Evolutionary conservation across 2,888 invertebrate species (phyloP).

Genomic region (Sipha maydis): DNA sequence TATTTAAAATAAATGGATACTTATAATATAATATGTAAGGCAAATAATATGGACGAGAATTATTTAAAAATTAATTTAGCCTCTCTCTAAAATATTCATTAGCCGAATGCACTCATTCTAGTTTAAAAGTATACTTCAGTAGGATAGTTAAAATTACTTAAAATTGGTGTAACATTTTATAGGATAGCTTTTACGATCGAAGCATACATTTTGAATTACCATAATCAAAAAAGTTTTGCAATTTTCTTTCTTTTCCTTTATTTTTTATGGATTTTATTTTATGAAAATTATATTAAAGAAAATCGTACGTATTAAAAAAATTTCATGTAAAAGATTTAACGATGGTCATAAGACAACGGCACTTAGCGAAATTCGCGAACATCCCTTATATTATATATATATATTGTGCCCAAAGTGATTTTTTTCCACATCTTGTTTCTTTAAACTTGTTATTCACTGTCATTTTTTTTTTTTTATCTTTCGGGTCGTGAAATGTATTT

Average conservation of each 20-base stretch:
- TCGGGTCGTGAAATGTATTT: slow-evolving; percentile 29
- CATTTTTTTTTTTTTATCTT: slow-evolving; percentile 20
- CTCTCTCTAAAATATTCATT: background rate
- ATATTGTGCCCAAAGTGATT: background rate
- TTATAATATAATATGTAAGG: no score
- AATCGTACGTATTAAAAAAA: background rate
- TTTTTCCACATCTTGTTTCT: slow-evolving; percentile 5
- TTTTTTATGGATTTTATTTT: background rate
- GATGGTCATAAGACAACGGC: background rate
- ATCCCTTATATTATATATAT: slow-evolving; percentile 23
- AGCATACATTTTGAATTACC: background rate
- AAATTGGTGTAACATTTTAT: background rate
- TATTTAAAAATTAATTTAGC: background rate
- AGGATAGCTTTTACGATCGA: background rate
- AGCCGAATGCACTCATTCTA: background rate
- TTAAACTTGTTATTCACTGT: slow-evolving; percentile 22
- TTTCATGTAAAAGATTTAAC: slow-evolving; percentile 1
- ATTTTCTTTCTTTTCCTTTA: background rate
- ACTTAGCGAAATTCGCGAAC: background rate
- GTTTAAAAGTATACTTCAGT: background rate
- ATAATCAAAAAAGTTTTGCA: background rate
- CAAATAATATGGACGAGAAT: background rate
- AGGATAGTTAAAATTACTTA: background rate
- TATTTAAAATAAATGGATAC: no score
- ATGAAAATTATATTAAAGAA: slow-evolving; percentile 19